Evolutionary conservation across 2,888 invertebrate genomes (phyloP).

Genomic region (Crepidodera aurea): DNA sequence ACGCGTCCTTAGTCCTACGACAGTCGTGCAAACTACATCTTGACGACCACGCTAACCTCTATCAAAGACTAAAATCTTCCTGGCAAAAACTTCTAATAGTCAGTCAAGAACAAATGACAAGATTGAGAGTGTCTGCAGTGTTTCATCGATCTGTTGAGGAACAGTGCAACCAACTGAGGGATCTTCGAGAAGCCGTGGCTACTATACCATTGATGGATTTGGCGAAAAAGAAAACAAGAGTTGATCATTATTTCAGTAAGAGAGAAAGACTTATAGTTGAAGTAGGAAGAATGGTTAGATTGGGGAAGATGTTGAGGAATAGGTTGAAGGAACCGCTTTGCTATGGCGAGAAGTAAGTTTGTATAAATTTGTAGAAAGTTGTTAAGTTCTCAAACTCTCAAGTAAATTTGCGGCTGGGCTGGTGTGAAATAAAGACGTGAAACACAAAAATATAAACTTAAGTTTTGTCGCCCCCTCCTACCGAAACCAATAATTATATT

Average conservation of each 20-base stretch:
- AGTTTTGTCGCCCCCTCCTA: no score
- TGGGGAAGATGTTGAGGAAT: slow-evolving; percentile 73
- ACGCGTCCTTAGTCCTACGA: slow-evolving; percentile 76
- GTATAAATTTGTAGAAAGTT: no score
- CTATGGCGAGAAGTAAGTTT: slow-evolving; percentile 47
- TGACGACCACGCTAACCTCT: slow-evolving; percentile 67
- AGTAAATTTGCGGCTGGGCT: no score
- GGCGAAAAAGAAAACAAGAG: slow-evolving; percentile 59
- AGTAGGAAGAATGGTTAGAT: slow-evolving; percentile 75
- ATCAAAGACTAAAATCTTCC: slow-evolving; percentile 68
- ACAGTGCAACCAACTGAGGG: slow-evolving; percentile 69
- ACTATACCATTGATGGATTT: slow-evolving; percentile 61
- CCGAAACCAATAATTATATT: no score
- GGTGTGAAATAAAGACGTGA: no score
- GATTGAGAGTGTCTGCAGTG: slow-evolving; percentile 77
- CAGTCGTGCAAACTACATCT: slow-evolving; percentile 73
- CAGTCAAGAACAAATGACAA: slow-evolving; percentile 78
- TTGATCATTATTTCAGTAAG: slow-evolving; percentile 67
- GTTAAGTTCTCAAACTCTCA: no score
- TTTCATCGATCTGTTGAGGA: slow-evolving; percentile 74
- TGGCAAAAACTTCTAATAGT: slow-evolving; percentile 76
- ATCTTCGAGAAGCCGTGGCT: slow-evolving; percentile 68
- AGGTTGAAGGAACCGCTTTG: slow-evolving; percentile 69
- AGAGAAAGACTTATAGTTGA: slow-evolving; percentile 73
- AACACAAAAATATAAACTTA: no score